Evolutionary conservation across 2,888 invertebrate genomes (phyloP).

Genomic region (Epistrophella euchroma): DNA sequence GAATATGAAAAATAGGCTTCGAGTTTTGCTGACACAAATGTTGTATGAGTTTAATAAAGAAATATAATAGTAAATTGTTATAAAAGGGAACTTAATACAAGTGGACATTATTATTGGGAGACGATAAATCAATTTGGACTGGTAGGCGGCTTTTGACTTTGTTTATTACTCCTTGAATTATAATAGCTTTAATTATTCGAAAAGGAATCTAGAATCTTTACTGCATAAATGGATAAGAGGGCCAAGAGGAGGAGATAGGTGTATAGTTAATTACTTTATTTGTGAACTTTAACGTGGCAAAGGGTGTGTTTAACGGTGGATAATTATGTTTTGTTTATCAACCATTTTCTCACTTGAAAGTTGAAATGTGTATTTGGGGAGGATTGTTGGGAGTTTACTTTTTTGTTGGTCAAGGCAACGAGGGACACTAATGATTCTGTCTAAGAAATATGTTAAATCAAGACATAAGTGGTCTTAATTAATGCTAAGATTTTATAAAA

Average conservation of each 20-base stretch:
- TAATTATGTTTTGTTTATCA: conserved; percentile 22
- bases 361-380: background rate
- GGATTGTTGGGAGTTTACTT: background rate
- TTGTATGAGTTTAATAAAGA: conserved; percentile 4
- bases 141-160: background rate
- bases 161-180: conserved; percentile 17
- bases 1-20: conserved; percentile 4
- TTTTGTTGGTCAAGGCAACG: background rate
- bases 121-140: conserved; percentile 24
- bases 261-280: conserved; percentile 22
- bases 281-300: conserved; percentile 1
- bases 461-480: conserved; percentile 4
- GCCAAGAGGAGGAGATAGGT: background rate
- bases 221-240: too few relatives aligned
- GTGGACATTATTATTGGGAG: conserved; percentile 23
- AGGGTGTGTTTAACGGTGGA: conserved; percentile 28
- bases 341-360: background rate
- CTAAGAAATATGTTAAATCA: background rate
- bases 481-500: background rate
- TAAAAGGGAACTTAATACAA: conserved; percentile 1
- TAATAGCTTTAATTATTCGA: background rate
- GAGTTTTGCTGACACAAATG: conserved; percentile 2
- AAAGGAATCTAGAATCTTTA: background rate
- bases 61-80: conserved; percentile 6
- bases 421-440: conserved; percentile 14